Evolutionary conservation across 2,113 vertebrate genomes (phyloP).

Genomic region (Plectropomus leopardus): DNA sequence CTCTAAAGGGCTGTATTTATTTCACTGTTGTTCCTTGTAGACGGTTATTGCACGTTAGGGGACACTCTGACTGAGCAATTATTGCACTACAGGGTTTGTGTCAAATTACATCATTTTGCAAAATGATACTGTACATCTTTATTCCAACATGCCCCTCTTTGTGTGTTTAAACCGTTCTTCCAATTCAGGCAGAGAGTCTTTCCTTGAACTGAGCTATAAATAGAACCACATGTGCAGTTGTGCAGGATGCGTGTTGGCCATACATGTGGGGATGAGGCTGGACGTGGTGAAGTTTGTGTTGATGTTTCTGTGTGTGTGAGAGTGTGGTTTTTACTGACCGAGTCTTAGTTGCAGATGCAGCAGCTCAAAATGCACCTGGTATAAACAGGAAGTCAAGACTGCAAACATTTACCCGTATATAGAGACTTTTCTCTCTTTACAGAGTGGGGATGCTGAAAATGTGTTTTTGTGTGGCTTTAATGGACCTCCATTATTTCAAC

Average conservation of each 20-base stretch:
- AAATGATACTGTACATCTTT: constrained; percentile 46
- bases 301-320: constrained; percentile 3
- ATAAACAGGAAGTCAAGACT: constrained; percentile 39
- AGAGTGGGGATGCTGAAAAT: too few species aligned
- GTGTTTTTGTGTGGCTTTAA: not conserved
- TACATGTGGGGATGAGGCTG: constrained; percentile 37
- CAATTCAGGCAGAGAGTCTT: constrained; percentile 58
- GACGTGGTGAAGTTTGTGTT: constrained; percentile 22
- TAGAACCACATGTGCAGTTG: constrained; percentile 62
- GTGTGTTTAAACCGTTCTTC: constrained; percentile 35
- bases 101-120: constrained; percentile 52
- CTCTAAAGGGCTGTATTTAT: constrained; percentile 1
- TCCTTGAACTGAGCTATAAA: constrained; percentile 46
- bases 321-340: not conserved
- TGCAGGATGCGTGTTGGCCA: constrained; percentile 17
- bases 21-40: constrained; percentile 13
- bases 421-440: not conserved
- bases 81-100: constrained; percentile 24
- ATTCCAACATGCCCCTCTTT: constrained; percentile 18
- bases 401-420: constrained; percentile 4
- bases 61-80: constrained; percentile 16
- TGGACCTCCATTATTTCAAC: not conserved
- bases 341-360: constrained; percentile 24
- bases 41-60: constrained; percentile 23
- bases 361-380: constrained; percentile 36